These are phyloP conservation scores for Drosophila eugracilis DNA, from an alignment of 1,140 invertebrate genomes.

Conservation along the genomic window DNA sequence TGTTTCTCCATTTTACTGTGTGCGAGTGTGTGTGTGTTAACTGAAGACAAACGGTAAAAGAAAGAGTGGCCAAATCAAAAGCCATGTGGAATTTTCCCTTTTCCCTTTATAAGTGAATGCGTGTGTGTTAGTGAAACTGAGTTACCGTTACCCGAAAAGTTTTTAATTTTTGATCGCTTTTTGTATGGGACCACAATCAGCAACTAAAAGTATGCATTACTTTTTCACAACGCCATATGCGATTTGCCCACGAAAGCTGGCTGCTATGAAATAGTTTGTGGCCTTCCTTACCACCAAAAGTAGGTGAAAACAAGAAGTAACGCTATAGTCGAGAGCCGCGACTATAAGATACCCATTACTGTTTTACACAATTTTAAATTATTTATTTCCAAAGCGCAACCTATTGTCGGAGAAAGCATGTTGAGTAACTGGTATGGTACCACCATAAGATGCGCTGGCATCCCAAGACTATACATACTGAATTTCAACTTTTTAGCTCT, in stretches of 20 bases:
- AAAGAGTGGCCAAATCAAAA: constrained; percentile 67
- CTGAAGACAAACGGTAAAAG: constrained; percentile 43
- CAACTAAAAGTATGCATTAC: constrained; percentile 33
- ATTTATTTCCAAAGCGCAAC: no score
- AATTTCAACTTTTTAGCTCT: no score
- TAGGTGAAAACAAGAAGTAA: no score
- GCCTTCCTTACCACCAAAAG: no score
- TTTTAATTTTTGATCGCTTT: constrained; percentile 52
- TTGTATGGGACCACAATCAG: constrained; percentile 37
- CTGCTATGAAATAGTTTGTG: not conserved
- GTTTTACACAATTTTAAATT: no score
- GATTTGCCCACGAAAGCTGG: not conserved
- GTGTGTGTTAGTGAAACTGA: not conserved
- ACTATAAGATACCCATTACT: no score
- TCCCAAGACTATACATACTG: no score
- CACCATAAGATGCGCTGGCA: no score
- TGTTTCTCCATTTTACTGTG: constrained; percentile 29
- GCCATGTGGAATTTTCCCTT: constrained; percentile 39
- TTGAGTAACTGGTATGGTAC: no score
- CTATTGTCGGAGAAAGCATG: no score
- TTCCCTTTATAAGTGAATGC: no score
- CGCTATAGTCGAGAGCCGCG: no score
- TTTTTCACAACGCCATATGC: not conserved
- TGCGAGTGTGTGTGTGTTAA: constrained; percentile 19
- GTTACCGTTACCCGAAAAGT: constrained; percentile 50